These are phyloP conservation scores for Solenopsis fugax DNA, from an alignment of 1,140 invertebrate genomes.

Conservation along the genomic window DNA sequence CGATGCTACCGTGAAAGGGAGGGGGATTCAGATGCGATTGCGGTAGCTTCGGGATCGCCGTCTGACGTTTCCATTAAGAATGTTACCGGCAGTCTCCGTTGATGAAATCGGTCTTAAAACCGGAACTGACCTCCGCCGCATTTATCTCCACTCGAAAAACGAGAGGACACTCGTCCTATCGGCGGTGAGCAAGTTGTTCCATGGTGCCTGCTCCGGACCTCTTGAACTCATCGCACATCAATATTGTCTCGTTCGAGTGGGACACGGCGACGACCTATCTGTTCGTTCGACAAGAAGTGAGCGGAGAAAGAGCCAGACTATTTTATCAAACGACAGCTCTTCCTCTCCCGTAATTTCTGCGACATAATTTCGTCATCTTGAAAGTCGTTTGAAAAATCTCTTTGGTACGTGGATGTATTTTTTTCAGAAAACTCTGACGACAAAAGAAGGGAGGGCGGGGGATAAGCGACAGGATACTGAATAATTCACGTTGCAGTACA, in stretches of 20 bases:
- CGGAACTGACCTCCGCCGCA: conserved; percentile 64
- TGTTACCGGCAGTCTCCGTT: conserved; percentile 43
- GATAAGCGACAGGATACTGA: not conserved
- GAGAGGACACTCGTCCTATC: conserved; percentile 72
- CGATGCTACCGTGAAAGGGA: not conserved
- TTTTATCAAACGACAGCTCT: conserved; percentile 32
- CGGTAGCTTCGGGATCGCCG: not conserved
- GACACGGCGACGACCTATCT: conserved; percentile 62
- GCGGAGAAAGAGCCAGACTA: conserved; percentile 43
- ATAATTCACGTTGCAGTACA: conserved; percentile 41
- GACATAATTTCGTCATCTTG: conserved; percentile 16
- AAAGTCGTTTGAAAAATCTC: conserved; percentile 3
- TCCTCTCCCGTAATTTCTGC: conserved; percentile 25
- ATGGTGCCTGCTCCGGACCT: conserved; percentile 71
- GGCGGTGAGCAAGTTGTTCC: conserved; percentile 71
- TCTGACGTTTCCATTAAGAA: conserved; percentile 56
- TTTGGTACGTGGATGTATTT: not conserved
- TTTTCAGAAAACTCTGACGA: not conserved
- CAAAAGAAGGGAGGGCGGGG: too few relatives aligned
- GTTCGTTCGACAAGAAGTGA: conserved; percentile 62
- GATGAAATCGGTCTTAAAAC: conserved; percentile 69
- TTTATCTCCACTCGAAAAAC: conserved; percentile 75
- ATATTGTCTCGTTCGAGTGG: conserved; percentile 76
- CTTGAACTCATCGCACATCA: conserved; percentile 77
- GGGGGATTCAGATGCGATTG: conserved; percentile 19